Conservation (phyloP, 2,797 vertebrate genomes). For the Todus mexicanus region DNA sequence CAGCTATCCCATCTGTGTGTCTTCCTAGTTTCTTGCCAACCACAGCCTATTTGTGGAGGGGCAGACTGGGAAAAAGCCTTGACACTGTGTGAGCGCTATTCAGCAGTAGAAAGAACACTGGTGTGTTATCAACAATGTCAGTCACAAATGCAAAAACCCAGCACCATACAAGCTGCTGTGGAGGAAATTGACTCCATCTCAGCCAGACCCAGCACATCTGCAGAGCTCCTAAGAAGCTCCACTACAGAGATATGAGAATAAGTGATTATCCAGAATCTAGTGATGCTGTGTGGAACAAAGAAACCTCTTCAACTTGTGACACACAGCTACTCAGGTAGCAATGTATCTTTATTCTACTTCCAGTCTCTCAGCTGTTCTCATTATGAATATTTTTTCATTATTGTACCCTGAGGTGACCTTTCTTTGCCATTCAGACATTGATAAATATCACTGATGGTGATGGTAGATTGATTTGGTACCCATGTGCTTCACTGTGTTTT, state of each 20-base stretch:
- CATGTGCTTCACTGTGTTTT: background rate
- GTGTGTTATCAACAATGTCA: background rate
- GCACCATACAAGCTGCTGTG: background rate
- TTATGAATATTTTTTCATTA: background rate
- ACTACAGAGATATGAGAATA: background rate
- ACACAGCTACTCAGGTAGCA: background rate
- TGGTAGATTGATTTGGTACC: background rate
- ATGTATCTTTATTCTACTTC: background rate
- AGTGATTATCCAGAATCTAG: background rate
- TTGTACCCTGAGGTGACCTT: background rate
- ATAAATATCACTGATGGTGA: background rate
- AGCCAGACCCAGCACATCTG: background rate
- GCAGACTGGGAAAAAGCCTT: background rate
- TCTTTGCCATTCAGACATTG: background rate
- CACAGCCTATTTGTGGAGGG: background rate
- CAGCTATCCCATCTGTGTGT: background rate
- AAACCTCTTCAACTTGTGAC: background rate
- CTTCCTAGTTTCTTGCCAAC: background rate
- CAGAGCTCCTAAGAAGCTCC: background rate
- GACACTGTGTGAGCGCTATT: background rate
- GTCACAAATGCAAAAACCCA: background rate
- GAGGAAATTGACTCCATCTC: background rate
- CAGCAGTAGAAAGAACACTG: background rate
- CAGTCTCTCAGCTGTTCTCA: background rate
- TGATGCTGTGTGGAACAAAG: background rate